phyloP scores from a whole-genome alignment of 2,888 invertebrate species.

The Dysmachus trigonus region DNA sequence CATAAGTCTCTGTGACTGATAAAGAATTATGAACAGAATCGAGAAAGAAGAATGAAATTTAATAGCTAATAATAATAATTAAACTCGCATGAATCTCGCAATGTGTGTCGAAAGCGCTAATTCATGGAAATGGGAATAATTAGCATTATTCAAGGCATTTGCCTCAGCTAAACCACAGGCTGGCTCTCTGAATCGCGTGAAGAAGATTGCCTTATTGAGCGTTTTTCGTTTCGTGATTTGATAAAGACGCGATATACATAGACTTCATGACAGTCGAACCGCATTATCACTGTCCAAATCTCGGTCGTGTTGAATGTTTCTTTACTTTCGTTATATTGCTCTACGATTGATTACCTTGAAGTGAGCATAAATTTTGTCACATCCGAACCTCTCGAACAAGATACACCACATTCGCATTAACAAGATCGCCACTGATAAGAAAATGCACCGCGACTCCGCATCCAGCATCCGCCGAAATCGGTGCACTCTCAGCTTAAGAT shows the following conservation, averaged over 20 bases:
- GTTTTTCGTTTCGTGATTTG: not conserved
- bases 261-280: not conserved
- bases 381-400: not conserved
- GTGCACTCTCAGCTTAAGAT: not conserved
- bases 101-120: not conserved
- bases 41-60: not conserved
- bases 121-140: not conserved
- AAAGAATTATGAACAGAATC: not conserved
- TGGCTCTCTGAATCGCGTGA: not conserved
- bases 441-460: not conserved
- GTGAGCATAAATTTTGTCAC: conserved; percentile 29
- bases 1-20: too few relatives aligned
- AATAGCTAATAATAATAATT: not conserved
- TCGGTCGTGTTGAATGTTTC: not conserved
- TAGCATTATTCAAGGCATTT: not conserved
- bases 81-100: not conserved
- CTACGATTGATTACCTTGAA: conserved; percentile 19
- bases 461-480: not conserved
- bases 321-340: not conserved
- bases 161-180: not conserved
- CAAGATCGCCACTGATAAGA: conserved; percentile 28
- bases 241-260: not conserved
- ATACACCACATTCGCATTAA: conserved; percentile 31
- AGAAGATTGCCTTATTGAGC: not conserved
- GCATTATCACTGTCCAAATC: not conserved